A percentile compares a stretch with the other conserved stretches of the same genome.
These are phyloP conservation scores for Mythimna impura DNA, from an alignment of 2,888 invertebrate species.

Conservation along the genomic window DNA sequence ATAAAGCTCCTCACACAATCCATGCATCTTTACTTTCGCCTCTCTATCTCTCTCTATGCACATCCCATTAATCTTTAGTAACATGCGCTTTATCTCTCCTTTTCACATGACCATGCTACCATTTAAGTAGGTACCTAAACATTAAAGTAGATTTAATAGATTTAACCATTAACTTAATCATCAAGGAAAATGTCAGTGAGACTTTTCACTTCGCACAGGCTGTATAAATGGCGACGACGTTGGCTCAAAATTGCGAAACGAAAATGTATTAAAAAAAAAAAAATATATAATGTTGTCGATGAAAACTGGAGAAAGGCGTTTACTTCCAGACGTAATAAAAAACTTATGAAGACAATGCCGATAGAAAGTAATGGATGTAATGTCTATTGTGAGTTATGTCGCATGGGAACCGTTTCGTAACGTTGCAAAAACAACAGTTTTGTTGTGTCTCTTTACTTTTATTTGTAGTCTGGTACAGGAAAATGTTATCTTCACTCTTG, in stretches of 20 bases:
- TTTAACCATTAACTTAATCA: background rate
- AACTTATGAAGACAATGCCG: constrained; percentile 57
- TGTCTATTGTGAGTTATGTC: constrained; percentile 68
- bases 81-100: no score
- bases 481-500: background rate
- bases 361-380: constrained; percentile 62
- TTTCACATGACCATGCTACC: no score
- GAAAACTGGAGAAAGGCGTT: constrained; percentile 54
- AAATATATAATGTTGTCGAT: constrained; percentile 37
- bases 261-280: background rate
- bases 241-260: constrained; percentile 6
- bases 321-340: constrained; percentile 51
- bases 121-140: no score
- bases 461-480: constrained; percentile 33
- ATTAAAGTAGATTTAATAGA: no score
- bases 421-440: constrained; percentile 57
- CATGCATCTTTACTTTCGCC: background rate
- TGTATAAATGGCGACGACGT: background rate
- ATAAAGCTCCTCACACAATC: no score
- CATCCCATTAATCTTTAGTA: no score
- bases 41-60: background rate
- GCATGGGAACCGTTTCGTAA: constrained; percentile 71
- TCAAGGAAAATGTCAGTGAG: background rate
- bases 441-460: constrained; percentile 59
- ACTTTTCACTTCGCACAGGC: background rate